Evolutionary conservation across 2,113 vertebrate species (phyloP).

Genomic region (Eurystomus gularis): DNA sequence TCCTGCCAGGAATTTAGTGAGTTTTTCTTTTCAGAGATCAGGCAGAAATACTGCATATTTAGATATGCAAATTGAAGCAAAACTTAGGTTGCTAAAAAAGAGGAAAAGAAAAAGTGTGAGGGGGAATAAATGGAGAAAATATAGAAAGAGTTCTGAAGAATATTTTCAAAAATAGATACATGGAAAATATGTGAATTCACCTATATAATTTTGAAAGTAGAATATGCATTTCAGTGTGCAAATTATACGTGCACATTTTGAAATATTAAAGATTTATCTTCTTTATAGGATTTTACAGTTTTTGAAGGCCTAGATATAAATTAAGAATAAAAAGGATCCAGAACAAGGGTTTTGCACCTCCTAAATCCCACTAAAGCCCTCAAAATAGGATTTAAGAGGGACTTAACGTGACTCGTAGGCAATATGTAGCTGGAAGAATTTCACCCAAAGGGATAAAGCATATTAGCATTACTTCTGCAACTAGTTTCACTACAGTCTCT

Average conservation of each 20-base stretch:
- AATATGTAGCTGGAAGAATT: background rate
- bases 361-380: background rate
- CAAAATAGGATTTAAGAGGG: constrained; percentile 16
- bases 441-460: background rate
- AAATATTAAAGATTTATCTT: background rate
- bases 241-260: background rate
- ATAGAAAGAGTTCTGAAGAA: background rate
- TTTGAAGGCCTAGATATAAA: background rate
- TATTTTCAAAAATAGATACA: background rate
- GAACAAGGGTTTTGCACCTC: background rate
- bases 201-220: background rate
- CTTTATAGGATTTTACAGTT: background rate
- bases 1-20: constrained; percentile 48
- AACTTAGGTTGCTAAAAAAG: background rate
- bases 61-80: constrained; percentile 46
- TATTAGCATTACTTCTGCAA: background rate
- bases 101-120: rapidly evolving
- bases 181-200: background rate
- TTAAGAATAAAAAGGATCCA: background rate
- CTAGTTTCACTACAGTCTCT: background rate
- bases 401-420: background rate
- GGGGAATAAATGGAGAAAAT: background rate
- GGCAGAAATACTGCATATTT: constrained; percentile 43
- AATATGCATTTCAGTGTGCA: background rate
- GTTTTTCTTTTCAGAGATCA: constrained; percentile 57